These are phyloP conservation scores for Folsomia manolachei DNA, from an alignment of 2,888 invertebrate species.

Conservation along the genomic window DNA sequence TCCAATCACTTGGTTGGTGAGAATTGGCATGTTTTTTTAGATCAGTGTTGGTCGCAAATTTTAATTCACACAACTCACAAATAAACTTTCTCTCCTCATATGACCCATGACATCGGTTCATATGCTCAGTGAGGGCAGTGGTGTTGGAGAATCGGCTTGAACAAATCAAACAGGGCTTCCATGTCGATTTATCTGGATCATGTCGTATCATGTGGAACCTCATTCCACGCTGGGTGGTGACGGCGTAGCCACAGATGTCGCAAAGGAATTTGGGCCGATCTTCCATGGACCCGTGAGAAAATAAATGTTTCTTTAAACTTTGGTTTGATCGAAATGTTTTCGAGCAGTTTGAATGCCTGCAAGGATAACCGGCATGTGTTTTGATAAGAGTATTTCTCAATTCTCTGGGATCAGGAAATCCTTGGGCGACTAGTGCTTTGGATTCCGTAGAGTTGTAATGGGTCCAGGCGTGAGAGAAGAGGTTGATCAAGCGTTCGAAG, in stretches of 20 bases:
- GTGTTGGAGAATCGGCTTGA: neutral
- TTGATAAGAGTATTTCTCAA: no score
- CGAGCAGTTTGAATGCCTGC: no score
- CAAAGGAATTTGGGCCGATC: neutral
- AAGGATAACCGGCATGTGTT: no score
- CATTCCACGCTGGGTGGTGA: neutral
- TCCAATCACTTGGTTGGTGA: neutral
- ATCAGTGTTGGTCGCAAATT: neutral
- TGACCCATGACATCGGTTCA: neutral
- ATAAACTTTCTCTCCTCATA: neutral
- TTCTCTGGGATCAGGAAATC: neutral
- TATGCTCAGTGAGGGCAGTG: neutral
- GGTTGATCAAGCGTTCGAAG: neutral
- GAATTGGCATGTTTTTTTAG: neutral
- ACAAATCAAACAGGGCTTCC: neutral
- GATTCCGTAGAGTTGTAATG: neutral
- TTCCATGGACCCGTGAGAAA: neutral
- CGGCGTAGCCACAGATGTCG: neutral
- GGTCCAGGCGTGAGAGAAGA: neutral
- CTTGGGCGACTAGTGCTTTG: neutral
- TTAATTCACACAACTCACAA: neutral
- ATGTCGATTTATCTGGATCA: neutral
- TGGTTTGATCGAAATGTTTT: neutral
- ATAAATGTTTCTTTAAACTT: neutral
- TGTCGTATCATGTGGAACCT: neutral